Conservation (phyloP, 2,113 vertebrate species). For the Corvus cornix region DNA sequence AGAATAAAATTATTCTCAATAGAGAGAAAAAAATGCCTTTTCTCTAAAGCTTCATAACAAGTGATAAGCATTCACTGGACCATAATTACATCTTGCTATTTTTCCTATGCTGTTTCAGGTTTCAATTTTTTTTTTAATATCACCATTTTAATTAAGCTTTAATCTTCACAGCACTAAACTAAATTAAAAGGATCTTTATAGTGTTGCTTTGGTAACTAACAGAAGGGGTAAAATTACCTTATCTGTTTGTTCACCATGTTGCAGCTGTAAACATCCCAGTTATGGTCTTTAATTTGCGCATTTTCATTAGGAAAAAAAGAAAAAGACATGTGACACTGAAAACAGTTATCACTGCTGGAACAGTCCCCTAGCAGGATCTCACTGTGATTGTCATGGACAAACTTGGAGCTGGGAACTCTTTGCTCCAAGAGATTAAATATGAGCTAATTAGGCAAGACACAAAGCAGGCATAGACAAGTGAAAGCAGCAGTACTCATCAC, state of each 20-base stretch:
- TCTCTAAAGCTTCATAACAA: not conserved
- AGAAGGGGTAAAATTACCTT: constrained; percentile 41
- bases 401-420: not conserved
- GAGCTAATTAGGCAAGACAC: not conserved
- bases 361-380: not conserved
- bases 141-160: constrained; percentile 70
- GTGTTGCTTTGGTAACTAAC: constrained; percentile 31
- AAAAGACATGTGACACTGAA: not conserved
- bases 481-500: not conserved
- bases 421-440: not conserved
- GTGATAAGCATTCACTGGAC: constrained; percentile 30
- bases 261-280: constrained; percentile 1
- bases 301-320: not conserved
- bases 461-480: not conserved
- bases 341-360: not conserved
- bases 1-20: constrained; percentile 57
- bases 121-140: constrained; percentile 51
- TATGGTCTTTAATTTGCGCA: constrained; percentile 39
- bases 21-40: constrained; percentile 6
- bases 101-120: constrained; percentile 18
- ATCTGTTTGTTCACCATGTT: constrained; percentile 24
- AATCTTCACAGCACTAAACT: constrained; percentile 57
- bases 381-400: not conserved
- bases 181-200: constrained; percentile 58
- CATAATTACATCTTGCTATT: constrained; percentile 26